Base-by-base conservation (phyloP, 2,888 invertebrate species). In the Thymelicus acteon region DNA sequence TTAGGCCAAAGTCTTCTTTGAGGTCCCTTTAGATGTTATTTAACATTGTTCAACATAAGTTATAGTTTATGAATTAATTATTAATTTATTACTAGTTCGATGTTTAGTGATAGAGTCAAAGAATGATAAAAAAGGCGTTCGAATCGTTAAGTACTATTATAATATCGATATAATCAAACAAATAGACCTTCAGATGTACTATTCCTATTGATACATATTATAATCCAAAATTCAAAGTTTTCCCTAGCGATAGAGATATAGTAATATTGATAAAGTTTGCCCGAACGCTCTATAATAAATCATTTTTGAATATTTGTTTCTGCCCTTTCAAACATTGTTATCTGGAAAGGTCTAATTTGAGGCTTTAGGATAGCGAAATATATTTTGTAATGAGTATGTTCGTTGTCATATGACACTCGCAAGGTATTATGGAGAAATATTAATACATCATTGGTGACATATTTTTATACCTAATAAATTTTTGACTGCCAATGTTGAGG, bases 281-380 rank as follows among this genome's bases (percentile, higher is more conserved):
- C 54, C 57, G 24, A 66, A 66, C 13, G 19, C 19, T n/a, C 31
- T 68, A 31, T 62, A 52, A 15, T 48, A 54, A 61, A 62, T 62
- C 62, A 68, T 62, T 49, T 67, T 67, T 68, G 62, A 52, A 67
- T 54, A 61, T 58, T 63, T 63, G 58, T 31, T 57, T 52, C 19
- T 49, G 60, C 60, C 57, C 44, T 49, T 47, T n/a, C 58, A 60
- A 63, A 64, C 64, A 64, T 64, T 70, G 64, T 70, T 70, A 60
- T 60, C 49, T 70, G 70, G 58, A 49, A 60, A 64, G 60, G 24
- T 64, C 60, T 24, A 64, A 70, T 60, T 19, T 64, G 63, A 44
- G 64, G 58, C 57, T 70, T 58, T 60, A 63, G 58, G 49, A 60
- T 58, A 58, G 70, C 49, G 24, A 64, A 70, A 49, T 52, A 54